These are phyloP conservation scores for Trissolcus basalis DNA, from an alignment of 1,140 invertebrate species.

Conservation along the genomic window DNA sequence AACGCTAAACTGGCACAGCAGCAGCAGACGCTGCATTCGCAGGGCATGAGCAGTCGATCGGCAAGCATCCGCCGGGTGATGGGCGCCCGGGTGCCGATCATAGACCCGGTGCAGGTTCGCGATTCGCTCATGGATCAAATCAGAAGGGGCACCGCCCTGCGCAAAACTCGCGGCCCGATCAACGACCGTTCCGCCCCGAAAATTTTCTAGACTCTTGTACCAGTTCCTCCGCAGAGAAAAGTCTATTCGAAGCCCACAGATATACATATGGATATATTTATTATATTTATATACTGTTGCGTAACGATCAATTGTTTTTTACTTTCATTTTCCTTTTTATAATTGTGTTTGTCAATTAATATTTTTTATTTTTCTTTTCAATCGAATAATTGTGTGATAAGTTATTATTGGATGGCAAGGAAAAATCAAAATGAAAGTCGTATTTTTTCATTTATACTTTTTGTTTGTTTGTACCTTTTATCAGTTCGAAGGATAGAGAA, in stretches of 20 bases:
- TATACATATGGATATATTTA: slow-evolving; percentile 32
- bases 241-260: slow-evolving; percentile 15
- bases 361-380: too few species aligned
- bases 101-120: slow-evolving; percentile 78
- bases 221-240: slow-evolving; percentile 46
- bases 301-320: neutral
- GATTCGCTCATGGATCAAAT: slow-evolving; percentile 93
- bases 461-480: neutral
- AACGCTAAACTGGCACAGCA: slow-evolving; percentile 83
- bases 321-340: slow-evolving; percentile 10
- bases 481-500: neutral
- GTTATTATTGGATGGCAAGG: too few species aligned
- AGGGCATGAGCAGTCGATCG: slow-evolving; percentile 82
- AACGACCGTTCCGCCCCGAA: slow-evolving; percentile 82
- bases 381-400: too few species aligned
- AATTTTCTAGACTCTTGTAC: slow-evolving; percentile 77
- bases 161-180: slow-evolving; percentile 80
- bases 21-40: slow-evolving; percentile 70
- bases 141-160: slow-evolving; percentile 86
- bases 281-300: slow-evolving; percentile 36
- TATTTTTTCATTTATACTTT: neutral
- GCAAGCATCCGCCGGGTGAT: slow-evolving; percentile 82
- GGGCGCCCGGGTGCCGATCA: slow-evolving; percentile 73
- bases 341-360: neutral
- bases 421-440: too few species aligned